These are phyloP conservation scores for Fringilla coelebs DNA, from an alignment of 2,797 vertebrate genomes.

Conservation along the genomic window DNA sequence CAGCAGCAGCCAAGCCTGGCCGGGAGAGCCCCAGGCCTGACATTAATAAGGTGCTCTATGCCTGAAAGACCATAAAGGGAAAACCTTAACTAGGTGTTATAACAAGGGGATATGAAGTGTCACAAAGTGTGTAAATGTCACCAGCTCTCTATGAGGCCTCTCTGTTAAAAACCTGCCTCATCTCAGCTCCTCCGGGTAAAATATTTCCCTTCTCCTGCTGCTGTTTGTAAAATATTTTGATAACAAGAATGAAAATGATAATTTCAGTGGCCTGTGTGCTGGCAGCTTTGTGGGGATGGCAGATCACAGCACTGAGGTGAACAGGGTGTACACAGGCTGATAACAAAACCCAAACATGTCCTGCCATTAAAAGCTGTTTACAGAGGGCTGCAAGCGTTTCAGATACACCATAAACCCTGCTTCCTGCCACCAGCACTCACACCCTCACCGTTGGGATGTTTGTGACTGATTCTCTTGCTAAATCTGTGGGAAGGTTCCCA, in stretches of 20 bases:
- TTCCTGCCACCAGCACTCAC: neutral
- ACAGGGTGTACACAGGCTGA: accelerated
- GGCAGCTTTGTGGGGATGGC: neutral
- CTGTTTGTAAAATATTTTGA: constrained; percentile 9
- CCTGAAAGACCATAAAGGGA: constrained; percentile 59
- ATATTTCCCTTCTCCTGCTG: neutral
- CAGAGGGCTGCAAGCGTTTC: neutral
- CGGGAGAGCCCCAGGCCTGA: neutral
- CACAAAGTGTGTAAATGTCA: constrained; percentile 37
- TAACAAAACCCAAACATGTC: neutral
- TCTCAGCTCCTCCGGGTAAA: neutral
- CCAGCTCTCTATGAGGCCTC: neutral
- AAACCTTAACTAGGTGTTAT: constrained; percentile 64
- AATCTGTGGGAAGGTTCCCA: neutral
- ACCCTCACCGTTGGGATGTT: neutral
- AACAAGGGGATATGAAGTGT: constrained; percentile 51
- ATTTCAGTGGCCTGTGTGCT: accelerated
- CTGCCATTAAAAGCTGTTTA: constrained; percentile 11
- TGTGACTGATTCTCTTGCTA: neutral
- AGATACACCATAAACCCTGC: neutral
- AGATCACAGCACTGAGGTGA: neutral
- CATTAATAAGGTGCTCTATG: constrained; percentile 60
- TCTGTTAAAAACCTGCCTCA: neutral
- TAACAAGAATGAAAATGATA: neutral
- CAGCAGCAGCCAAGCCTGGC: neutral